Evolutionary conservation across 2,888 invertebrate genomes (phyloP).

Genomic region (Andrena chrysosceles): DNA sequence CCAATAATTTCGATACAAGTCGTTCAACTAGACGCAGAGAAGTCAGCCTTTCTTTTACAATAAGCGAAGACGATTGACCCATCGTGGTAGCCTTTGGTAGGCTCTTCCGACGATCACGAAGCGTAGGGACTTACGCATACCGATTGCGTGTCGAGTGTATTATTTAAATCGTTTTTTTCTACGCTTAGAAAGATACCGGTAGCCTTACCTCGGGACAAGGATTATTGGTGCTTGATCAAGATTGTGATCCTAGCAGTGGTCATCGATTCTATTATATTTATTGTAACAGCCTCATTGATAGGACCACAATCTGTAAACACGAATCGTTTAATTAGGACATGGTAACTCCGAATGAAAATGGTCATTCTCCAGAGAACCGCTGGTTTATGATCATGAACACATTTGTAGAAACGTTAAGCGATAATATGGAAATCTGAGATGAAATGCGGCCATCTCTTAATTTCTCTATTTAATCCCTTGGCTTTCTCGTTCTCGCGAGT

Average conservation of each 20-base stretch:
- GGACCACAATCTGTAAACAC: slow-evolving; percentile 63
- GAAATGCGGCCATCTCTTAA: slow-evolving; percentile 81
- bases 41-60: slow-evolving; percentile 34
- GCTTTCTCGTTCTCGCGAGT: slow-evolving; percentile 70
- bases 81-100: neutral
- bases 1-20: slow-evolving; percentile 56
- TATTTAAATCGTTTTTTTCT: slow-evolving; percentile 45
- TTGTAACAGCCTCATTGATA: slow-evolving; percentile 70
- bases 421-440: slow-evolving; percentile 73
- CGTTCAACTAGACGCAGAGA: slow-evolving; percentile 34
- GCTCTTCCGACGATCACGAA: slow-evolving; percentile 33
- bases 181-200: slow-evolving; percentile 22
- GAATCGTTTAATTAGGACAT: slow-evolving; percentile 45
- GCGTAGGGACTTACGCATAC: slow-evolving; percentile 1
- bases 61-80: slow-evolving; percentile 8
- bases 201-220: slow-evolving; percentile 23
- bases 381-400: slow-evolving; percentile 69
- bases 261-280: slow-evolving; percentile 67
- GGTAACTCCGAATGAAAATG: slow-evolving; percentile 60
- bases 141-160: slow-evolving; percentile 9
- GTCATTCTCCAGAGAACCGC: slow-evolving; percentile 67
- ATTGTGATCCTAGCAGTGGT: slow-evolving; percentile 73
- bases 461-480: slow-evolving; percentile 70
- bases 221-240: slow-evolving; percentile 74
- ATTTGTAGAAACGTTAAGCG: slow-evolving; percentile 57